These are phyloP conservation scores for Rhagonycha lutea DNA, from an alignment of 2,888 invertebrate species.

Conservation along the genomic window DNA sequence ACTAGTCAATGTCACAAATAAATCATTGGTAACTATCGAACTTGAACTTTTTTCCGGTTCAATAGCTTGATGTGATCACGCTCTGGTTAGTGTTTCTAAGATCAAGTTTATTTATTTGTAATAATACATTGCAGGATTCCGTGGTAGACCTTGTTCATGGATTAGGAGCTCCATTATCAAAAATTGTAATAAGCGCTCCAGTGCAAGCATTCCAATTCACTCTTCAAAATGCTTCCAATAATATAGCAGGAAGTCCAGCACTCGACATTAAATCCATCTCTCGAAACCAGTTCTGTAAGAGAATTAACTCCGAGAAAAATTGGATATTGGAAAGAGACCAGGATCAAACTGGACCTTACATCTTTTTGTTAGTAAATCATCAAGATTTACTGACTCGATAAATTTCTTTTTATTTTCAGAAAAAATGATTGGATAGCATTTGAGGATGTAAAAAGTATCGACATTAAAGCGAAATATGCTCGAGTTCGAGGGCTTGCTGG, in stretches of 20 bases:
- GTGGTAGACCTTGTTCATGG: constrained; percentile 73
- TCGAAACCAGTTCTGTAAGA: constrained; percentile 65
- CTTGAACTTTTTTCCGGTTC: neutral
- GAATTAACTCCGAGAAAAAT: constrained; percentile 60
- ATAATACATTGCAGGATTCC: constrained; percentile 63
- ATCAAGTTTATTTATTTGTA: neutral
- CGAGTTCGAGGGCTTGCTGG: constrained; percentile 73
- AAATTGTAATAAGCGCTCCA: constrained; percentile 73
- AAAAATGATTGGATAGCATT: constrained; percentile 75
- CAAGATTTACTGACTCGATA: neutral
- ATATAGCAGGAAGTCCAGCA: constrained; percentile 71
- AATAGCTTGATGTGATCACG: neutral
- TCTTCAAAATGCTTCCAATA: constrained; percentile 65
- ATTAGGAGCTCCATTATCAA: constrained; percentile 71
- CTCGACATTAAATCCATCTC: constrained; percentile 62
- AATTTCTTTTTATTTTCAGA: constrained; percentile 48
- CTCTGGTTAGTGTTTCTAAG: neutral
- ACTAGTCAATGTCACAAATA: neutral
- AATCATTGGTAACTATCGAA: neutral
- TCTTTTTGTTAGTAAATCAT: constrained; percentile 60
- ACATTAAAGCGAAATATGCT: constrained; percentile 78
- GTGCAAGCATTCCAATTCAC: constrained; percentile 71
- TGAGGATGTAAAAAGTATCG: constrained; percentile 73
- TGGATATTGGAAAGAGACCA: constrained; percentile 80
- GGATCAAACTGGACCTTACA: constrained; percentile 77